Conservation (phyloP, 2,113 vertebrate genomes). For the Embiotoca jacksoni region DNA sequence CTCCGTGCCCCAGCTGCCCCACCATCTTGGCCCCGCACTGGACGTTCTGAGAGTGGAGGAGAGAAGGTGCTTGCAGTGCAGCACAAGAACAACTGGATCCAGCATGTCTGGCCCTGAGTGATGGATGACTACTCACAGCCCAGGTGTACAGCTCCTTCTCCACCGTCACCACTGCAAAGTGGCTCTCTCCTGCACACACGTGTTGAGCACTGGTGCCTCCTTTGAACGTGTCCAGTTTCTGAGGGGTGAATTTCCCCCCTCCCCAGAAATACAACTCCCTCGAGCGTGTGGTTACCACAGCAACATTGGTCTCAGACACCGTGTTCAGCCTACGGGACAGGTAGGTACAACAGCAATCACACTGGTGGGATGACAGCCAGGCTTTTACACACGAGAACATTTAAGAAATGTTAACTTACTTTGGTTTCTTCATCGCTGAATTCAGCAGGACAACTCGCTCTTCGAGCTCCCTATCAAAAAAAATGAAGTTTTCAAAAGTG, state of each 20-base stretch:
- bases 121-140: constrained; percentile 90
- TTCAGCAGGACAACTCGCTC: constrained; percentile 93
- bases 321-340: constrained; percentile 87
- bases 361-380: background rate
- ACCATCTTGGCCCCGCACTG: constrained; percentile 97
- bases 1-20: constrained; percentile 96
- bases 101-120: background rate
- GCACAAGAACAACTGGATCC: background rate
- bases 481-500: background rate
- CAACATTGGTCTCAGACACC: constrained; percentile 91
- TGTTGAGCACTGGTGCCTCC: constrained; percentile 95
- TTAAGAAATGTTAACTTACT: constrained; percentile 81
- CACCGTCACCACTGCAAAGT: constrained; percentile 98
- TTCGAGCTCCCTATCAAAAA: constrained; percentile 89
- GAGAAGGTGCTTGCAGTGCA: background rate
- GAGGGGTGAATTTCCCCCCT: constrained; percentile 96
- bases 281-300: constrained; percentile 95
- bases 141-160: constrained; percentile 99
- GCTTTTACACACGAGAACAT: background rate
- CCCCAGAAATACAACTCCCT: constrained; percentile 99
- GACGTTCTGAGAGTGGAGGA: constrained; percentile 87
- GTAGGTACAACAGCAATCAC: background rate
- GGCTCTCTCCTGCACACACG: constrained; percentile 96
- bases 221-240: constrained; percentile 96
- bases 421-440: constrained; percentile 93